A percentile compares a stretch with the other conserved stretches of the same genome.
phyloP scores from a whole-genome alignment of 1,140 invertebrate genomes.

The Aphelenchoides besseyi region DNA sequence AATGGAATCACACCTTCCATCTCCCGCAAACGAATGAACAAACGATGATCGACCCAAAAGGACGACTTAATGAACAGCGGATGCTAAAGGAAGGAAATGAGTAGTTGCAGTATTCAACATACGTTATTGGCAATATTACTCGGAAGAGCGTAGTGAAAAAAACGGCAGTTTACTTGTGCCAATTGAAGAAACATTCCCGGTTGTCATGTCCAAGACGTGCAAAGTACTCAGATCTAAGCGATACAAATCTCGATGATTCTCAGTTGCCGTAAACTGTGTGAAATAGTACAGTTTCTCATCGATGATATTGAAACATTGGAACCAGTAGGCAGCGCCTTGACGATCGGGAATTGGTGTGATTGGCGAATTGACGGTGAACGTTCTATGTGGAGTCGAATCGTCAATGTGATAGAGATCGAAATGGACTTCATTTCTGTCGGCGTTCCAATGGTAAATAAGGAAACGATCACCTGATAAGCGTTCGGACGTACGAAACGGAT shows the following conservation, averaged over 20 bases:
- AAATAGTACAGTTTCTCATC: not conserved
- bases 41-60: not conserved
- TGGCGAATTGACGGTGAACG: not conserved
- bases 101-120: not conserved
- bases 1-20: not conserved
- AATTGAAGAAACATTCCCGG: not conserved
- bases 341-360: not conserved
- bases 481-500: not conserved
- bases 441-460: not conserved
- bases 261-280: not conserved
- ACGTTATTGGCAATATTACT: not conserved
- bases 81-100: not conserved
- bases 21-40: not conserved
- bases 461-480: not conserved
- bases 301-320: not conserved
- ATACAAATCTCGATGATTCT: not conserved
- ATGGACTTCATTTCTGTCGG: not conserved
- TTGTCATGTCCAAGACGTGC: not conserved
- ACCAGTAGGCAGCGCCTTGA: not conserved
- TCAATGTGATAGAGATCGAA: constrained; percentile 10
- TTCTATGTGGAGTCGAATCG: not conserved
- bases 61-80: not conserved
- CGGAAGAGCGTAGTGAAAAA: constrained; percentile 5
- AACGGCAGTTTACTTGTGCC: not conserved
- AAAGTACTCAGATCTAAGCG: not conserved